Base-by-base conservation (phyloP, 2,888 invertebrate genomes). In the Lithodes maja region DNA sequence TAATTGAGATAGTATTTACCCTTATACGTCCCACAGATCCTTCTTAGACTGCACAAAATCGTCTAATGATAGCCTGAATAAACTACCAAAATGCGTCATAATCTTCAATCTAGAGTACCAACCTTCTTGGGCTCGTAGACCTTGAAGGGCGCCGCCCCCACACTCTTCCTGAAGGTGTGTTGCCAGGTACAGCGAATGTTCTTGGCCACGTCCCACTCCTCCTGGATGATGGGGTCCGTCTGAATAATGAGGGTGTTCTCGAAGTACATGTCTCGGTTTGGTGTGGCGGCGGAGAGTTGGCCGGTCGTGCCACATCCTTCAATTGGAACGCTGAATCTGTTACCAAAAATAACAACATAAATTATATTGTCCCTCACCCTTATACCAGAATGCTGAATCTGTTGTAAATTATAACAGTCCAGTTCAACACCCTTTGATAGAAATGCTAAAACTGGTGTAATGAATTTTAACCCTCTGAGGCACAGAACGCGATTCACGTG, bases 301-400 rank as follows among this genome's bases (percentile, higher is more conserved):
- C 92, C 89, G 2, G 75, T 61, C 17, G 92, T 92, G 5, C 92
- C 92, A 83, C 92, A 92, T 9, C 86, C 87, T 54, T 88, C 89
- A 17, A 89, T 83, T 3, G 92, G 92, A 9, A 92, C 90, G 81
- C 84, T 85, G 86, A 92, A 92, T 49, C 92, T 92, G 82, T 2
- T 55, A 54, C n/a, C n/a, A n/a, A n/a, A 3, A 52, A 53, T 52
- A 52, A 52, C n/a, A 15, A 53, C 5, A 79, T 53, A 17, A 54
- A 33, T 3, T n/a, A 0, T 17, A 75, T 75, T 12, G 5, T 9
- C 5, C 12, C 12, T 12, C 68, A 9, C 12, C 12, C 7, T 9
- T 68, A 68, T 68, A 68, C 5, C 5, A 68, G 68, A 68, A 68
- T 9, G 5, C 5, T 9, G 68, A 68, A 9, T 12, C 12, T 68